Base-by-base conservation (phyloP, 1,140 invertebrate genomes). In the Cydia strobilella region DNA sequence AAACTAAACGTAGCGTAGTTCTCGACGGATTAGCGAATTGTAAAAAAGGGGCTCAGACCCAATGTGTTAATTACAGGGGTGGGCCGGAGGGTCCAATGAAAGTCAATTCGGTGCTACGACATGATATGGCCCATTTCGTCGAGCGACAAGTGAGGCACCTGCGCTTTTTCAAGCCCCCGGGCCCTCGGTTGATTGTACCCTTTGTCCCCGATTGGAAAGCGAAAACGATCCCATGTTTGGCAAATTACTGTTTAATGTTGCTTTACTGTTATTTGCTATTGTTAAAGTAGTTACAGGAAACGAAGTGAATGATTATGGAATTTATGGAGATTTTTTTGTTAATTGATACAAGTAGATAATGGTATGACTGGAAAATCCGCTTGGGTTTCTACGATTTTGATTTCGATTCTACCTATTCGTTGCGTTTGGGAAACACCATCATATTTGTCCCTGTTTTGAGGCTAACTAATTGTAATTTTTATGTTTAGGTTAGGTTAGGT, bases 51-150 rank as follows among this genome's bases (percentile, higher is more conserved):
- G 87, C 87, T 81, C 78, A 77, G 80, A 87, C 84, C 82, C 89
- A 86, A 93, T 85, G 92, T 93, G 91, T 93, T 93, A 93, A 93
- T 93, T 93, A 93, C 86, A 87, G 88, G 93, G 93, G 92, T 87
- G 87, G 89, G 86, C 73, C 85, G 74, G 87, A 88, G 86, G 86
- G 90, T 79, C 80, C 84, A 83, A 81, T 90, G 88, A 91, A 93
- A 93, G 92, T 93, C 93, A 93, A 93, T 93, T 93, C 93, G 92
- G 90, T 90, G 82, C 90, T 85, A 88, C 89, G 92, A 93, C 92
- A 93, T 93, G 93, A 93, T 93, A 93, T 87, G 90, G 92, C 93
- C 90, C 93, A 93, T 93, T 93, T 93, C 88, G 84, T 87, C 81
- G 80, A 84, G 85, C 88, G 90, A 91, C 91, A 93, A 93, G 91